Base-by-base conservation (phyloP, 2,797 vertebrate species). In the Ciconia nigra region DNA sequence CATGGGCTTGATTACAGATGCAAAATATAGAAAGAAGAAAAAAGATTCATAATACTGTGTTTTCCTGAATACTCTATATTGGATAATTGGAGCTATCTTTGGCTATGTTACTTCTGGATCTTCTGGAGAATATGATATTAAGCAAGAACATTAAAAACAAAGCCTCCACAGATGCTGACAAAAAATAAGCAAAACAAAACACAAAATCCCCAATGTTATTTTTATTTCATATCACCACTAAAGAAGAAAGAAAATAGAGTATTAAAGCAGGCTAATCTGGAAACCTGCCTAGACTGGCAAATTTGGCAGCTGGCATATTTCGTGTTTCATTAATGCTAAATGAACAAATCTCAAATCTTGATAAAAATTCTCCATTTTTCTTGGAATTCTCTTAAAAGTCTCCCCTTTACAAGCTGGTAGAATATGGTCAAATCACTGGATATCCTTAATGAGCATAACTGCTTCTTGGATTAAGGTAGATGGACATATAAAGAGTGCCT, bases 31-130 rank as follows among this genome's bases (percentile, higher is more conserved):
- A 89, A 76, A 76, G 71, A n/a, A 58, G 29, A 72, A 67, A 41
- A 79, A 78, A 44, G 12, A 65, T 51, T 58, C 9, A 42, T 35
- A 78, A 21, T 73, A 59, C 35, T 79, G 18, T 67, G 62, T 86
- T 94, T 96, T 94, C 21, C 55, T 92, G 72, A 13, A 28, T 90
- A 44, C 6, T 35, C 8, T 69, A 3, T 72, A 65, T 72, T 39
- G 26, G 74, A 35, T 81, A 81, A 84, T 42, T 86, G 78, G 89
- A 84, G 33, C 37, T 97, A 67, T 94, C 58, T 96, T 97, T 92
- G 84, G 69, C 61, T 92, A 44, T 84, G 51, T 84, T 92, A 77
- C 52, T 95, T 96, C 81, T 85, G 70, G 59, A 90, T 78, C 59
- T 95, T 87, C 88, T 87, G 59, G 37, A 92, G 41, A 93, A 94